phyloP scores from a whole-genome alignment of 1,140 invertebrate species.

The Heliothis virescens region DNA sequence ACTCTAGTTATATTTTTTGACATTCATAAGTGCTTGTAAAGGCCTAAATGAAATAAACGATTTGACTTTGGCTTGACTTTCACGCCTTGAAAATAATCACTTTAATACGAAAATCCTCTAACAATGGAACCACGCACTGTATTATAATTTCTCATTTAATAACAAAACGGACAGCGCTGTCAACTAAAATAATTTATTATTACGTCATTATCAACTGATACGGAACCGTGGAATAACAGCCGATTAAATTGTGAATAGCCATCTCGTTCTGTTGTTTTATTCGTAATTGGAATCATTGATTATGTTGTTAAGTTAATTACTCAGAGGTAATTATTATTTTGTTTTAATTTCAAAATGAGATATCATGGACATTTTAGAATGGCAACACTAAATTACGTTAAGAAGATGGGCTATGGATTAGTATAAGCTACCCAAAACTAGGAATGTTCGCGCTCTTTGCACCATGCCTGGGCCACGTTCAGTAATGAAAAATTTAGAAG shows the following conservation, averaged over 20 bases:
- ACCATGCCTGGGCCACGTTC: too few relatives aligned
- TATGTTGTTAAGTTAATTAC: conserved; percentile 26
- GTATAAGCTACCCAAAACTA: too few relatives aligned
- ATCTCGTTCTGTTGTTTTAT: conserved; percentile 6
- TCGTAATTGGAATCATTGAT: conserved; percentile 28
- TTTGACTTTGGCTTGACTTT: too few relatives aligned
- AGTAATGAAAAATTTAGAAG: too few relatives aligned
- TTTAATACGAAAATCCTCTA: neutral
- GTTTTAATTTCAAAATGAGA: neutral
- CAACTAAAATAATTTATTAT: conserved; percentile 40
- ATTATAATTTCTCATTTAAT: conserved; percentile 12
- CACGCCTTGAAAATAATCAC: neutral
- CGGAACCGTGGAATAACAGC: conserved; percentile 15
- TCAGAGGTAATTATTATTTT: neutral
- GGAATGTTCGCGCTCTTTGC: too few relatives aligned
- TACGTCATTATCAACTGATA: conserved; percentile 33
- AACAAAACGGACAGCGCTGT: conserved; percentile 36
- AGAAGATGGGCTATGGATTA: neutral
- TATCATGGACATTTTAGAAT: neutral
- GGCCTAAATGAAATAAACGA: too few relatives aligned
- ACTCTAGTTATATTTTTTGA: too few relatives aligned
- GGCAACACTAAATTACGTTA: neutral
- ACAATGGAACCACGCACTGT: neutral
- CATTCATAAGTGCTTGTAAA: too few relatives aligned
- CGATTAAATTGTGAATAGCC: conserved; percentile 22